Percentiles rank a stretch among this genome's conserved stretches.
Conservation (phyloP, 2,888 invertebrate species). For the Lithophane leautieri region DNA sequence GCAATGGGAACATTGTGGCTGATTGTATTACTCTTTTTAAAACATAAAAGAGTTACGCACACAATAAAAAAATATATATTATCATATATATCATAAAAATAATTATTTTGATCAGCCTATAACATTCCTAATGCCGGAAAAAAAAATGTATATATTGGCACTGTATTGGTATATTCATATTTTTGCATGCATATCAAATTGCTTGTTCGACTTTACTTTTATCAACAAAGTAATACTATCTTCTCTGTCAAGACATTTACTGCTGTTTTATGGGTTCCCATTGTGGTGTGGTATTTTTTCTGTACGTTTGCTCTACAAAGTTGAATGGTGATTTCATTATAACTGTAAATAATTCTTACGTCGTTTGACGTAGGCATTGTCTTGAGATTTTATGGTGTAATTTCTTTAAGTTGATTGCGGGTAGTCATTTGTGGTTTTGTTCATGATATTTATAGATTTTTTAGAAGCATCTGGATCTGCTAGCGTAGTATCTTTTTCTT, state of each 20-base stretch:
- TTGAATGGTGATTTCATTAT: conserved; percentile 48
- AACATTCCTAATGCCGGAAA: too few species aligned
- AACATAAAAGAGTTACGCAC: too few species aligned
- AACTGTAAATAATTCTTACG: conserved; percentile 40
- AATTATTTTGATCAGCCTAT: too few species aligned
- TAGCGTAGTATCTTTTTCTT: neutral
- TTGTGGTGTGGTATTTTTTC: conserved; percentile 58
- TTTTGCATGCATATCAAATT: neutral
- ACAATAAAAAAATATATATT: too few species aligned
- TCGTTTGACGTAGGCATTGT: conserved; percentile 47
- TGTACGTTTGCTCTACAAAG: conserved; percentile 40
- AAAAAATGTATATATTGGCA: neutral
- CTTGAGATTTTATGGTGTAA: conserved; percentile 36
- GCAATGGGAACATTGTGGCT: neutral
- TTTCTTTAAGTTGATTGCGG: conserved; percentile 38
- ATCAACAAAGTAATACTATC: conserved; percentile 63
- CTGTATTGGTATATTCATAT: neutral
- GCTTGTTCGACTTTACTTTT: neutral
- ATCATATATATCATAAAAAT: too few species aligned
- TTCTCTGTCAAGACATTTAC: conserved; percentile 58
- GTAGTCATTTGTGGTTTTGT: conserved; percentile 34
- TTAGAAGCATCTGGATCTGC: conserved; percentile 2
- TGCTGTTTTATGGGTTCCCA: conserved; percentile 61
- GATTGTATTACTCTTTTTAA: neutral
- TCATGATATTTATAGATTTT: conserved; percentile 22